Conservation (phyloP, 1,140 invertebrate species). For the Ips nitidus region DNA sequence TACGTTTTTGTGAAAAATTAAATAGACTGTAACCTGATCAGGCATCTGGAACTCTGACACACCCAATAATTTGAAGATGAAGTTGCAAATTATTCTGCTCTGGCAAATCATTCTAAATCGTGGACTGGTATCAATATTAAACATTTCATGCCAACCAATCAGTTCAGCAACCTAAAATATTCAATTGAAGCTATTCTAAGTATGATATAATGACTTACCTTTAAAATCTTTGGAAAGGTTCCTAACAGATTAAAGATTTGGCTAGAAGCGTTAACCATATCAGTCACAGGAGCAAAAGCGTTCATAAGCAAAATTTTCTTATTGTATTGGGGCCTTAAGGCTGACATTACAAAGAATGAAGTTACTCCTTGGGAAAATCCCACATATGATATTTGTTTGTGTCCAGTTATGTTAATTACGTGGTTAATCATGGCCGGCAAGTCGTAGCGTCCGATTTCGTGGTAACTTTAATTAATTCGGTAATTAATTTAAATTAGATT, state of each 20-base stretch:
- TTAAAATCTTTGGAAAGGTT: conserved; percentile 45
- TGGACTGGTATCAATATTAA: neutral
- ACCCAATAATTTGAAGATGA: conserved; percentile 4
- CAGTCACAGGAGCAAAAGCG: conserved; percentile 39
- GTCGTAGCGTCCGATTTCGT: conserved; percentile 57
- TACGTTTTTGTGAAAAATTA: neutral
- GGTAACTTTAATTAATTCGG: conserved; percentile 35
- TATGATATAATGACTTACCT: conserved; percentile 13
- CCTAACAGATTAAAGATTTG: conserved; percentile 61
- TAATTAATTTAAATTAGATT: neutral
- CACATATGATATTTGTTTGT: conserved; percentile 38
- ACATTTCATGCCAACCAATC: conserved; percentile 27
- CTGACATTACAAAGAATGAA: conserved; percentile 64
- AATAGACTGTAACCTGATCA: conserved; percentile 16
- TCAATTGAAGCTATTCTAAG: neutral
- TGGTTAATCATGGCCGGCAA: conserved; percentile 62
- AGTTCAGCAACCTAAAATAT: conserved; percentile 12
- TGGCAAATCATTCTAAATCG: conserved; percentile 13
- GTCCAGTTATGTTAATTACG: conserved; percentile 43
- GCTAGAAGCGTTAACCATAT: conserved; percentile 42
- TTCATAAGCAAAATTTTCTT: conserved; percentile 52
- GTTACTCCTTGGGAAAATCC: conserved; percentile 60
- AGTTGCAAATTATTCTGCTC: neutral
- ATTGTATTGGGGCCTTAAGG: conserved; percentile 63
- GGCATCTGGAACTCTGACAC: conserved; percentile 11